Percentiles rank a stretch among this genome's conserved stretches.
Evolutionary conservation across 2,888 invertebrate genomes (phyloP).

Genomic region (Cataglyphis cursor): DNA sequence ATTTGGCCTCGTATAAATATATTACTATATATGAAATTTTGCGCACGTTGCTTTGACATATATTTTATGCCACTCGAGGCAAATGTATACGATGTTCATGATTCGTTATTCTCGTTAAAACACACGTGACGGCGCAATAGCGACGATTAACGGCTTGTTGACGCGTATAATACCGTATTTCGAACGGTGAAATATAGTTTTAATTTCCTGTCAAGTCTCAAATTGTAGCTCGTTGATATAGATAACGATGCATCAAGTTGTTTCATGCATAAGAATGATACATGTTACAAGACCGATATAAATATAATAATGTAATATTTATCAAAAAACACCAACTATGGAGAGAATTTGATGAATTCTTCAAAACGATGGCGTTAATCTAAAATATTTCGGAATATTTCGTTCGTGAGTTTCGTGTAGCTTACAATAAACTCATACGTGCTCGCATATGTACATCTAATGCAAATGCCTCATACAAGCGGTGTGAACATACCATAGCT

Average conservation of each 20-base stretch:
- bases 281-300: constrained; percentile 45
- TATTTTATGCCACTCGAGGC: constrained; percentile 64
- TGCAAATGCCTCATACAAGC: constrained; percentile 32
- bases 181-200: constrained; percentile 69
- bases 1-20: constrained; percentile 22
- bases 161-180: constrained; percentile 65
- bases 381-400: constrained; percentile 48
- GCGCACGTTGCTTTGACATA: constrained; percentile 57
- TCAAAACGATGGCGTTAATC: constrained; percentile 49
- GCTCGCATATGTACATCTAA: background rate
- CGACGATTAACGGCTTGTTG: constrained; percentile 74
- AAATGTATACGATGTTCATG: constrained; percentile 65
- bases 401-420: constrained; percentile 26
- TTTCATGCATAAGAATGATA: constrained; percentile 36
- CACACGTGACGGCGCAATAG: constrained; percentile 73
- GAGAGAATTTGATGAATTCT: constrained; percentile 49
- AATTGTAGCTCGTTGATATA: constrained; percentile 42
- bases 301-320: constrained; percentile 55
- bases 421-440: constrained; percentile 17
- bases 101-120: constrained; percentile 74
- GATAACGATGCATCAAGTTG: constrained; percentile 28
- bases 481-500: constrained; percentile 9
- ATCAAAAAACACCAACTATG: constrained; percentile 35
- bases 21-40: constrained; percentile 5
- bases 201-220: constrained; percentile 67